Conservation (phyloP, 1,140 invertebrate species). For the Trichomalopsis sarcophagae region DNA sequence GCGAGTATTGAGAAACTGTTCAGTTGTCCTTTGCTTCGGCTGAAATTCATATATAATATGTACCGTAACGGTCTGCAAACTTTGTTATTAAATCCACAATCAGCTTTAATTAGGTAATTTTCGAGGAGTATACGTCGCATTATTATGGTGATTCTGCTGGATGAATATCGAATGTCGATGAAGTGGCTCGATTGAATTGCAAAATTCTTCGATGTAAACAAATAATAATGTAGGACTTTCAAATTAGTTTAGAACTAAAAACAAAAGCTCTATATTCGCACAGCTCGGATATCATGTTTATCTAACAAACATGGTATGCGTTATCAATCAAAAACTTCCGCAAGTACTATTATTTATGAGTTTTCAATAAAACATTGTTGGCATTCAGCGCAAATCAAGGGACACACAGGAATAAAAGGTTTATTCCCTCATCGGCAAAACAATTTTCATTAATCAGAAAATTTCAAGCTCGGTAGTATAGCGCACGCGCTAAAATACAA, state of each 20-base stretch:
- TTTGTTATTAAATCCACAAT: background rate
- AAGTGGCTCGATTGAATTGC: background rate
- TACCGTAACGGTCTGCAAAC: background rate
- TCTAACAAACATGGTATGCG: background rate
- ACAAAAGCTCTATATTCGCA: too few relatives aligned
- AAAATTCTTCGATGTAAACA: background rate
- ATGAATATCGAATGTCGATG: background rate
- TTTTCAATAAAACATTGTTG: background rate
- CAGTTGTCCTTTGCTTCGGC: background rate
- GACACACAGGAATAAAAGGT: background rate
- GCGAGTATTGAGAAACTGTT: background rate
- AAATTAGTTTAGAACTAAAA: too few relatives aligned
- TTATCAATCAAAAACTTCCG: background rate
- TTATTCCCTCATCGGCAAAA: background rate
- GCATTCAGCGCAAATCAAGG: background rate
- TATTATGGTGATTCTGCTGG: background rate
- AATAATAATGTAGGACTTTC: too few relatives aligned
- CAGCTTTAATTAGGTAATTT: background rate
- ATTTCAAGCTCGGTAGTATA: background rate
- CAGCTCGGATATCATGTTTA: too few relatives aligned
- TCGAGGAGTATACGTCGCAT: background rate
- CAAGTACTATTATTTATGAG: background rate
- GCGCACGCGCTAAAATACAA: constrained; percentile 8
- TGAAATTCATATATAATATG: background rate
- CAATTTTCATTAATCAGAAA: background rate